These are phyloP conservation scores for Alcedo quadribrachys DNA, from an alignment of 2,797 vertebrate species.

Conservation along the genomic window DNA sequence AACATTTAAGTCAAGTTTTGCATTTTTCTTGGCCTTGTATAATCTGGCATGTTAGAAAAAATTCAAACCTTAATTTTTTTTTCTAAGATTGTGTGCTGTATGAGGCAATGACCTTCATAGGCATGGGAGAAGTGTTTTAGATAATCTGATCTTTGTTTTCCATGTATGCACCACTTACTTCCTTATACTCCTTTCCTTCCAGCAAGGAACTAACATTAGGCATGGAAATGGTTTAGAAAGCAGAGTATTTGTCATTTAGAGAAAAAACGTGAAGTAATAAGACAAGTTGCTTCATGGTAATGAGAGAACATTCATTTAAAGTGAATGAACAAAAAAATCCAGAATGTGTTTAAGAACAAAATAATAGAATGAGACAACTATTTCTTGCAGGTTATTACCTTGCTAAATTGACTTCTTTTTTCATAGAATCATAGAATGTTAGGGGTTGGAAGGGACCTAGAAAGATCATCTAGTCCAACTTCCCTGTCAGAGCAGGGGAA, in stretches of 20 bases:
- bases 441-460: no score
- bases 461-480: no score
- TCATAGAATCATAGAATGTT: no score
- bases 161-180: background rate
- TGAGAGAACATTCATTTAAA: conserved; percentile 24
- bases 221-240: background rate
- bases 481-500: no score
- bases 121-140: background rate
- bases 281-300: conserved; percentile 41
- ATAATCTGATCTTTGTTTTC: background rate
- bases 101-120: background rate
- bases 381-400: conserved; percentile 10
- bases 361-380: conserved; percentile 15
- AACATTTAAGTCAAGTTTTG: background rate
- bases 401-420: conserved; percentile 32
- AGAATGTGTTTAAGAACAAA: background rate
- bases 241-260: conserved; percentile 14
- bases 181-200: background rate
- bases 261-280: background rate
- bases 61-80: background rate
- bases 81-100: background rate
- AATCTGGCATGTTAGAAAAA: background rate
- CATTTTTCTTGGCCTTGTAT: background rate
- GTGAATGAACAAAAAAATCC: background rate
- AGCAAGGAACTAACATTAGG: background rate